Conservation (phyloP, 2,113 vertebrate genomes). For the Eonycteris spelaea region DNA sequence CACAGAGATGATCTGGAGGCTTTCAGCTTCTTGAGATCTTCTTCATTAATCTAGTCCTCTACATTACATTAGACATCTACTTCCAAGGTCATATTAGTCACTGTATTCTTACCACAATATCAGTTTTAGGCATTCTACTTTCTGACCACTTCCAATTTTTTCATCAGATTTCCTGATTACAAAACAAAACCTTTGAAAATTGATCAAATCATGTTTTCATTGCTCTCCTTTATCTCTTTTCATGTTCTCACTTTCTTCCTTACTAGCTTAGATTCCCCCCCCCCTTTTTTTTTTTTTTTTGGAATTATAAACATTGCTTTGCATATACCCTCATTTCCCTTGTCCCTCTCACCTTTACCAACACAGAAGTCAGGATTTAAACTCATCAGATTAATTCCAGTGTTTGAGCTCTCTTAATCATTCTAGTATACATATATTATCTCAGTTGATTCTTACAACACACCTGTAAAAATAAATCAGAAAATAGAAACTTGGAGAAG, state of each 20-base stretch:
- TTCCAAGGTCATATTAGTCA: background rate
- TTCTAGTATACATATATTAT: conserved; percentile 52
- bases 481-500: conserved; percentile 34
- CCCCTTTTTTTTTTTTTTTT: no score
- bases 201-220: background rate
- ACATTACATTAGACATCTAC: background rate
- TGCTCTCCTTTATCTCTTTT: background rate
- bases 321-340: background rate
- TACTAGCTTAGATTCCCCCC: background rate
- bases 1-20: background rate
- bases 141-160: background rate
- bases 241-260: background rate
- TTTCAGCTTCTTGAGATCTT: background rate
- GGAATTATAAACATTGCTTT: background rate
- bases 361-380: conserved; percentile 45
- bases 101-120: background rate
- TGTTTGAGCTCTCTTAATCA: conserved; percentile 40
- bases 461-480: conserved; percentile 58
- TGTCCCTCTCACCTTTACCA: background rate
- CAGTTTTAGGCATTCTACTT: background rate
- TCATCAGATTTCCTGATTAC: background rate
- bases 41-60: background rate
- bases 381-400: conserved; percentile 51
- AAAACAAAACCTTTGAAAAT: background rate
- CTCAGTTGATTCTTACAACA: conserved; percentile 58